Conservation (phyloP, 2,113 vertebrate genomes). For the Lepus europaeus region DNA sequence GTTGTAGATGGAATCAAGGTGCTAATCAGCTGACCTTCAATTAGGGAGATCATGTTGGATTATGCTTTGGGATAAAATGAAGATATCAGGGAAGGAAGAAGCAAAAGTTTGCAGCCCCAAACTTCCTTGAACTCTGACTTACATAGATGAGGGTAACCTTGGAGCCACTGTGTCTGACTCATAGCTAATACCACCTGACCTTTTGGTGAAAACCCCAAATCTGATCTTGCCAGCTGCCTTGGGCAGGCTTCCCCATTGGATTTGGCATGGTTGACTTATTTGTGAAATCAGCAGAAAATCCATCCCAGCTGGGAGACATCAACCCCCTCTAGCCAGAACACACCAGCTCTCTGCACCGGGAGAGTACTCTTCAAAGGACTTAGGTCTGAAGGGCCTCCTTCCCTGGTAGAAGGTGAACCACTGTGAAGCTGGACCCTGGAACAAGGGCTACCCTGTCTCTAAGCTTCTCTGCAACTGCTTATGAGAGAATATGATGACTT, state of each 20-base stretch:
- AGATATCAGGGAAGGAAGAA: neutral
- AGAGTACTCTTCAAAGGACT: neutral
- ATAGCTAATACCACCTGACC: neutral
- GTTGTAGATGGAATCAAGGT: neutral
- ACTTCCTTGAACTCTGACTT: neutral
- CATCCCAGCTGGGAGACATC: neutral
- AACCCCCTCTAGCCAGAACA: neutral
- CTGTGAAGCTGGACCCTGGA: neutral
- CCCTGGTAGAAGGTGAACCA: neutral
- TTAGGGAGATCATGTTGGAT: neutral
- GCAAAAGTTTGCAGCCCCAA: neutral
- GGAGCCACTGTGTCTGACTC: neutral
- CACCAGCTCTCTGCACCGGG: neutral
- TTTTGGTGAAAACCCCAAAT: slow-evolving; percentile 2
- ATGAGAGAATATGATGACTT: neutral
- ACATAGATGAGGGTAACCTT: neutral
- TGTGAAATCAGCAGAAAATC: slow-evolving; percentile 55
- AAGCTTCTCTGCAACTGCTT: neutral
- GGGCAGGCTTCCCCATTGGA: neutral
- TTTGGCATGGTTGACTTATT: slow-evolving; percentile 1
- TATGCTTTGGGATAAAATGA: neutral
- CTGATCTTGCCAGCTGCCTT: neutral
- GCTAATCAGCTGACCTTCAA: neutral
- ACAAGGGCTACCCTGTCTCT: neutral
- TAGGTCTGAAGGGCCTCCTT: neutral